phyloP scores from a whole-genome alignment of 2,888 invertebrate genomes.

The Arctia plantaginis region DNA sequence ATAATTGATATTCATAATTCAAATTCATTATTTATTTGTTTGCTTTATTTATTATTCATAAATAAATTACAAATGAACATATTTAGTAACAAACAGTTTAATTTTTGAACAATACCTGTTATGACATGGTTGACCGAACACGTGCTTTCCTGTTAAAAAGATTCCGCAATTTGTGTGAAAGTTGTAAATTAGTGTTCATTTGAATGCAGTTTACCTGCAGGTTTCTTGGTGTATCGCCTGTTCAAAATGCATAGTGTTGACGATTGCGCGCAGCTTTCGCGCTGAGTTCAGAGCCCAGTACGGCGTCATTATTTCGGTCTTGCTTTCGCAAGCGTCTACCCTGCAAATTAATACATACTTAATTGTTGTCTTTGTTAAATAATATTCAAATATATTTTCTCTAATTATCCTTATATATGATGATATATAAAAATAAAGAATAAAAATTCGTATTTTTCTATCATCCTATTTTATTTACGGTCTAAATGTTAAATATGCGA shows the following conservation, averaged over 20 bases:
- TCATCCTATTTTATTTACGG: background rate
- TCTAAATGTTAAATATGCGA: background rate
- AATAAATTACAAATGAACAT: too few relatives aligned
- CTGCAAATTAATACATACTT: slow-evolving; percentile 76
- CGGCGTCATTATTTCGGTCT: slow-evolving; percentile 96
- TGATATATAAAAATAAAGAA: background rate
- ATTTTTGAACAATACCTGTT: slow-evolving; percentile 10
- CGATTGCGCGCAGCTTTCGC: slow-evolving; percentile 95
- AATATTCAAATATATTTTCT: background rate
- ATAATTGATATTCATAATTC: too few relatives aligned
- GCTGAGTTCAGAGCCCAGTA: slow-evolving; percentile 98
- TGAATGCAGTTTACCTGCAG: slow-evolving; percentile 89
- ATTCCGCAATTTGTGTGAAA: slow-evolving; percentile 7
- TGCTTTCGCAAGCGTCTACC: slow-evolving; percentile 96
- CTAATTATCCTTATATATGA: background rate
- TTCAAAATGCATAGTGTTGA: slow-evolving; percentile 97
- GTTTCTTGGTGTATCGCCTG: slow-evolving; percentile 98
- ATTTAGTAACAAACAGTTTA: background rate
- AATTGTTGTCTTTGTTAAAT: background rate
- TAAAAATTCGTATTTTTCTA: background rate
- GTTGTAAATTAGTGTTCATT: slow-evolving; percentile 15
- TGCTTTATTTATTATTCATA: too few relatives aligned
- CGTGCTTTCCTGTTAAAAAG: background rate
- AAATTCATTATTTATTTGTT: too few relatives aligned
- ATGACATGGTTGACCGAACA: background rate